Percentiles rank a stretch among this genome's conserved stretches.
These are phyloP conservation scores for Cotesia typhae DNA, from an alignment of 1,140 invertebrate species.

Conservation along the genomic window DNA sequence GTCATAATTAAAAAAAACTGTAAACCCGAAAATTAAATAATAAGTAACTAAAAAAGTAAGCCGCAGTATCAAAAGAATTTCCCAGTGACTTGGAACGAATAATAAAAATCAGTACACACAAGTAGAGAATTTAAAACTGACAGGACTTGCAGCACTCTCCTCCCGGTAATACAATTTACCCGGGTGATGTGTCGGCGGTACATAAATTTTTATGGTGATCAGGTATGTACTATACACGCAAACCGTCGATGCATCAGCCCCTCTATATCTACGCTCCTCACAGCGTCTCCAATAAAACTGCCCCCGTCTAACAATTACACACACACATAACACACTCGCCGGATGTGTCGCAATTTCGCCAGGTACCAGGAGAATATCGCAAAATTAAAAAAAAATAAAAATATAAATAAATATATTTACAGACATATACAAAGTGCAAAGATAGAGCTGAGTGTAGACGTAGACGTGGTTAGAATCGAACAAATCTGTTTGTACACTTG, in stretches of 20 bases:
- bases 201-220: slow-evolving; percentile 66
- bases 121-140: too few relatives aligned
- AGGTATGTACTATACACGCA: slow-evolving; percentile 50
- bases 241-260: slow-evolving; percentile 49
- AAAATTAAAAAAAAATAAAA: slow-evolving; percentile 22
- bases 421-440: not conserved
- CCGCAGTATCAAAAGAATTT: slow-evolving; percentile 31
- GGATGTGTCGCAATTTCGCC: slow-evolving; percentile 44
- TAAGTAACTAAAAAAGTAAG: not conserved
- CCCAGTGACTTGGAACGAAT: slow-evolving; percentile 32
- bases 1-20: too few relatives aligned
- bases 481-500: slow-evolving; percentile 41
- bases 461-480: slow-evolving; percentile 55
- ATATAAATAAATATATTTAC: slow-evolving; percentile 9
- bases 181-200: slow-evolving; percentile 51
- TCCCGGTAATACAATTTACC: slow-evolving; percentile 62
- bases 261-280: too few relatives aligned
- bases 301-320: slow-evolving; percentile 18
- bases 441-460: slow-evolving; percentile 25
- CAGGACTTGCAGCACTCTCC: slow-evolving; percentile 25
- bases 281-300: slow-evolving; percentile 9
- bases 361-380: slow-evolving; percentile 47
- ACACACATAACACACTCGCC: slow-evolving; percentile 24
- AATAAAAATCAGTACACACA: slow-evolving; percentile 18
- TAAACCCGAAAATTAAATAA: not conserved